phyloP scores from a whole-genome alignment of 2,888 invertebrate species.

The Cryptus armator region DNA sequence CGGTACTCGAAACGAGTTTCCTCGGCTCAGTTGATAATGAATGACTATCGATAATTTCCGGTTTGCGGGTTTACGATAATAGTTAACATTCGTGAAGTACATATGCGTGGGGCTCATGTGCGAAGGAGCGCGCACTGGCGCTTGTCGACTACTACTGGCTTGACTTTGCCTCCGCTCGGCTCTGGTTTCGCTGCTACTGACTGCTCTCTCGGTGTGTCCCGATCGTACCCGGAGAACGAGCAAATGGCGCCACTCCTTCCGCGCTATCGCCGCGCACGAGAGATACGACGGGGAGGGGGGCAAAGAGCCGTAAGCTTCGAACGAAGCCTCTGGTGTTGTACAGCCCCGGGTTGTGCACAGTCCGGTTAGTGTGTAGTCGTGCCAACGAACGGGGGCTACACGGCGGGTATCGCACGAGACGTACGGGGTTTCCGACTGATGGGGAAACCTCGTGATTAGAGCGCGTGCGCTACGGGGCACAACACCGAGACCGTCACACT shows the following conservation, averaged over 20 bases:
- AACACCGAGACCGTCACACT: slow-evolving; percentile 1
- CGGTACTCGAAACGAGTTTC: background rate
- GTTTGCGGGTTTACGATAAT: slow-evolving; percentile 10
- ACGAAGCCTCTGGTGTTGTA: slow-evolving; percentile 21
- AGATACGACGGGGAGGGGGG: slow-evolving; percentile 30
- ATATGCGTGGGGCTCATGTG: slow-evolving; percentile 29
- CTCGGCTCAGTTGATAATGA: slow-evolving; percentile 1
- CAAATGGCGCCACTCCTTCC: slow-evolving; percentile 69
- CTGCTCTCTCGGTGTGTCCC: slow-evolving; percentile 34
- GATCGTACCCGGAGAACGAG: slow-evolving; percentile 57
- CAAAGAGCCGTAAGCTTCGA: slow-evolving; percentile 39
- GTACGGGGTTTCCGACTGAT: slow-evolving; percentile 58
- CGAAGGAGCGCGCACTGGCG: slow-evolving; percentile 66
- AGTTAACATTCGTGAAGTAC: slow-evolving; percentile 4
- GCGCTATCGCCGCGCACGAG: slow-evolving; percentile 61
- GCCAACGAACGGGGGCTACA: slow-evolving; percentile 32
- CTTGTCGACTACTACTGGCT: slow-evolving; percentile 66
- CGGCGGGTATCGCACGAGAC: slow-evolving; percentile 29
- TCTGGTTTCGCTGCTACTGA: slow-evolving; percentile 38
- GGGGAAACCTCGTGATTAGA: slow-evolving; percentile 57
- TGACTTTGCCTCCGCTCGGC: slow-evolving; percentile 41
- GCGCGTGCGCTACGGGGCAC: slow-evolving; percentile 59
- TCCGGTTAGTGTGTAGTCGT: slow-evolving; percentile 36
- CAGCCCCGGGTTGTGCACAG: slow-evolving; percentile 32
- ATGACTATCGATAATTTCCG: slow-evolving; percentile 1